Evolutionary conservation across 2,797 vertebrate genomes (phyloP).

Genomic region (Emys orbicularis): DNA sequence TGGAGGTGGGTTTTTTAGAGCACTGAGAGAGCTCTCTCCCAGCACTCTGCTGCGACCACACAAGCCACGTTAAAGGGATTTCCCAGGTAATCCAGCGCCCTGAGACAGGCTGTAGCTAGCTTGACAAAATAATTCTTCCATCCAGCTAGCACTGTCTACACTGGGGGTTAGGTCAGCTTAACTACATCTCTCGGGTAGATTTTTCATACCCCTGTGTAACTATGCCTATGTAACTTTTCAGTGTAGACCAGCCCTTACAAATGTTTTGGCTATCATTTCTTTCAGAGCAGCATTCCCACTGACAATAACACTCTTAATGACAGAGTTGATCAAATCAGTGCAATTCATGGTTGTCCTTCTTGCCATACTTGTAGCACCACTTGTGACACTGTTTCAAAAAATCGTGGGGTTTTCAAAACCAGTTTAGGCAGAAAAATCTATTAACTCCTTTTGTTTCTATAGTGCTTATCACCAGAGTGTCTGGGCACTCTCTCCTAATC

Average conservation of each 20-base stretch:
- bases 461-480: background rate
- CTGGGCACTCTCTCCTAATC: rapidly evolving
- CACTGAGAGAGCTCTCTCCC: too few relatives aligned
- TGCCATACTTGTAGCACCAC: rapidly evolving
- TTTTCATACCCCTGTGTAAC: background rate
- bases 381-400: background rate
- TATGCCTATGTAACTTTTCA: background rate
- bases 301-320: conserved; percentile 51
- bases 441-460: background rate
- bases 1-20: too few relatives aligned
- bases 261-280: conserved; percentile 23
- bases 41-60: too few relatives aligned
- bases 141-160: background rate
- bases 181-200: background rate
- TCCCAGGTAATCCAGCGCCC: background rate
- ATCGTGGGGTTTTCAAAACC: rapidly evolving
- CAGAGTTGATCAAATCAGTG: conserved; percentile 63
- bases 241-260: background rate
- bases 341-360: conserved; percentile 18
- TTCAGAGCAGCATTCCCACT: conserved; percentile 32
- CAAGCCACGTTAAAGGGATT: background rate
- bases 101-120: background rate
- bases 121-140: background rate
- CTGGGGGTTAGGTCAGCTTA: background rate
- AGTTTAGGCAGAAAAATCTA: background rate